These are phyloP conservation scores for Epinephelus lanceolatus DNA, from an alignment of 2,113 vertebrate genomes.

Conservation along the genomic window DNA sequence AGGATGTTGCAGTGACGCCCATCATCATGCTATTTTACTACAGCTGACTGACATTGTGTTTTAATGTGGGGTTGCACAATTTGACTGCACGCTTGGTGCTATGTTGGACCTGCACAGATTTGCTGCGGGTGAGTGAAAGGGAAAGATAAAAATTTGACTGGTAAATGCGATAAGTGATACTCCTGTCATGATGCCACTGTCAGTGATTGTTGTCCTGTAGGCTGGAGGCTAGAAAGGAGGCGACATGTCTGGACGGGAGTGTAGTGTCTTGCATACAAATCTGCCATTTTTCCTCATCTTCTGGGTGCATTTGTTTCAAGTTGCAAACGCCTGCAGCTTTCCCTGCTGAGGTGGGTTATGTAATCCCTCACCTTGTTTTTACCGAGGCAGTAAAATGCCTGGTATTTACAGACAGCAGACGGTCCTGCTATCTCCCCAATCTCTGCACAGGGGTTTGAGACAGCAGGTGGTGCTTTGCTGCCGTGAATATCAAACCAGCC, in stretches of 20 bases:
- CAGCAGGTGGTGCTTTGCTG: conserved; percentile 63
- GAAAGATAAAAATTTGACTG: neutral
- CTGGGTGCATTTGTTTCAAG: conserved; percentile 13
- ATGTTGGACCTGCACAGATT: neutral
- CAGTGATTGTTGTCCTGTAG: conserved; percentile 7
- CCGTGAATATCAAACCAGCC: conserved; percentile 35
- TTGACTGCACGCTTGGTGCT: neutral
- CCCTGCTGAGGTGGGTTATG: conserved; percentile 40
- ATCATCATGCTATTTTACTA: conserved; percentile 15
- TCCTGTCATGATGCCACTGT: neutral
- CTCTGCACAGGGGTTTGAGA: conserved; percentile 30
- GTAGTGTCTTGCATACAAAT: conserved; percentile 45
- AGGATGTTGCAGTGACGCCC: conserved; percentile 25
- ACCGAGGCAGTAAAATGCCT: conserved; percentile 38
- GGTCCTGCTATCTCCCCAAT: conserved; percentile 22
- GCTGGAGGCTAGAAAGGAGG: neutral
- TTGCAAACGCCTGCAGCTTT: conserved; percentile 35
- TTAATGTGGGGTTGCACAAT: neutral
- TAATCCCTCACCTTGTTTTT: conserved; percentile 23
- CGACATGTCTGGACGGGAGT: conserved; percentile 46
- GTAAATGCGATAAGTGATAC: neutral
- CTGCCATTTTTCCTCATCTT: conserved; percentile 5
- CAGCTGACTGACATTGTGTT: neutral
- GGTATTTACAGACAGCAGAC: conserved; percentile 44
- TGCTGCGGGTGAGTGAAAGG: neutral